Conservation (phyloP, 2,888 invertebrate genomes). For the Tetanocera ferruginea region DNA sequence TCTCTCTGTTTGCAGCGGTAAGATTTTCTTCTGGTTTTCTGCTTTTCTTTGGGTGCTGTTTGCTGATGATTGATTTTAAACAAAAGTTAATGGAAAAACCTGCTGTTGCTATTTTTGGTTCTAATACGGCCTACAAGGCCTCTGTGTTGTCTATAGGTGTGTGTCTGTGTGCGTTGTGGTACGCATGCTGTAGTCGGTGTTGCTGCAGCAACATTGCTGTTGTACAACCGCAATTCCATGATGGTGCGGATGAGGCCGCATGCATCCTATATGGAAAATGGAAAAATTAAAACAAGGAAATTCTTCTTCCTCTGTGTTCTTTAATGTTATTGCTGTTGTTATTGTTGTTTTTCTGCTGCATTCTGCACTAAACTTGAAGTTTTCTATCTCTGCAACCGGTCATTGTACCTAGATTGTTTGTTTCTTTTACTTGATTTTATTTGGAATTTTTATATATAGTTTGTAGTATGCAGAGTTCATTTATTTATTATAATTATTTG, state of each 20-base stretch:
- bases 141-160: conserved; percentile 36
- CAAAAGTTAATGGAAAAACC: conserved; percentile 61
- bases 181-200: conserved; percentile 1
- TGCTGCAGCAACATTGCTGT: conserved; percentile 39
- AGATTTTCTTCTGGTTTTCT: not conserved
- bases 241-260: conserved; percentile 52
- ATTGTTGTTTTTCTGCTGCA: conserved; percentile 9
- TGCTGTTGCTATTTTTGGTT: conserved; percentile 50
- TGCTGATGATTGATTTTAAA: conserved; percentile 62
- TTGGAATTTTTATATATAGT: no score
- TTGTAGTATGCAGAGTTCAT: not conserved
- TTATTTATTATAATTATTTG: not conserved
- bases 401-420: not conserved
- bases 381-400: not conserved
- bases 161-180: conserved; percentile 30
- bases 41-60: conserved; percentile 37
- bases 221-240: conserved; percentile 57
- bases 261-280: conserved; percentile 61
- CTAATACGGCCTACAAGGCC: conserved; percentile 17
- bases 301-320: conserved; percentile 47
- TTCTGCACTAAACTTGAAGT: not conserved
- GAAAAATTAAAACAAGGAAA: conserved; percentile 57
- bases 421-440: not conserved
- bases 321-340: conserved; percentile 37
- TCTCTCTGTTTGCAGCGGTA: no score